Evolutionary conservation across 2,888 invertebrate species (phyloP).

Genomic region (Hemithea aestivaria): DNA sequence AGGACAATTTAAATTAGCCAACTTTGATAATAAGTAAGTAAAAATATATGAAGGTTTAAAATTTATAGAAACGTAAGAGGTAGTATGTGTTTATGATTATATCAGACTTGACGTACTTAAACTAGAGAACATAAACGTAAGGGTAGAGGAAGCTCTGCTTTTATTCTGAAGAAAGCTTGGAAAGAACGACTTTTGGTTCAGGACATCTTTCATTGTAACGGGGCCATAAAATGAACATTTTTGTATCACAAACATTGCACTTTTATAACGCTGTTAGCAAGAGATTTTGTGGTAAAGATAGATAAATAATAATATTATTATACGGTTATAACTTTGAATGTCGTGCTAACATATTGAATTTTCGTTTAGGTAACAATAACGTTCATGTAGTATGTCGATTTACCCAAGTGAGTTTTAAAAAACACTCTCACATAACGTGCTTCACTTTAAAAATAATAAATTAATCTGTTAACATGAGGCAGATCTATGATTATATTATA

Average conservation of each 20-base stretch:
- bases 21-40: constrained; percentile 61
- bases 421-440: too few relatives aligned
- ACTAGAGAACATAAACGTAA: constrained; percentile 32
- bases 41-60: constrained; percentile 54
- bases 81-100: constrained; percentile 49
- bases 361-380: too few relatives aligned
- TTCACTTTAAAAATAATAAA: too few relatives aligned
- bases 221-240: constrained; percentile 54
- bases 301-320: constrained; percentile 28
- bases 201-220: constrained; percentile 54
- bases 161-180: constrained; percentile 47
- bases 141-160: constrained; percentile 37
- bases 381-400: too few relatives aligned
- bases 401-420: too few relatives aligned
- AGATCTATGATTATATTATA: too few relatives aligned
- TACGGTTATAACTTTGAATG: constrained; percentile 32
- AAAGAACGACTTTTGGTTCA: constrained; percentile 44
- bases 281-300: constrained; percentile 27
- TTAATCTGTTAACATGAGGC: too few relatives aligned
- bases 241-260: constrained; percentile 20
- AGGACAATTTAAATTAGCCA: constrained; percentile 55
- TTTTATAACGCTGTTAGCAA: constrained; percentile 23
- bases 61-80: constrained; percentile 49
- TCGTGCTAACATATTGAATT: constrained; percentile 25
- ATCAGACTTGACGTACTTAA: constrained; percentile 60